These are phyloP conservation scores for Jordanella pulchra DNA, from an alignment of 2,797 vertebrate species.

Conservation along the genomic window DNA sequence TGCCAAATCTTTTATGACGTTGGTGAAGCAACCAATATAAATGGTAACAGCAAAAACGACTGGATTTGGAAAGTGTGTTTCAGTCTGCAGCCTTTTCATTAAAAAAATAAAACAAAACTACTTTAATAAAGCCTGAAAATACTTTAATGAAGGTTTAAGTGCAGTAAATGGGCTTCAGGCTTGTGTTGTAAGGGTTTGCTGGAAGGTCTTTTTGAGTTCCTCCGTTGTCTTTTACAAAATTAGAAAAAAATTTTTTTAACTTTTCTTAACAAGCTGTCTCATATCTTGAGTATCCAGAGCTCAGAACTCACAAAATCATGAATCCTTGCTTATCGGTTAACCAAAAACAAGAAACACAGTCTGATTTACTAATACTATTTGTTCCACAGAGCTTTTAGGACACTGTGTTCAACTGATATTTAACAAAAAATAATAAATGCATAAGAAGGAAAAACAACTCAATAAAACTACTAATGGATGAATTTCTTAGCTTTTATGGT, in stretches of 20 bases:
- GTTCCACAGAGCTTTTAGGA: too few species aligned
- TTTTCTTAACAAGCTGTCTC: neutral
- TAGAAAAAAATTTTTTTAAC: neutral
- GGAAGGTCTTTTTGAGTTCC: neutral
- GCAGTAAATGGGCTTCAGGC: neutral
- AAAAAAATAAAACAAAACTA: too few species aligned
- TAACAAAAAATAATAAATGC: too few species aligned
- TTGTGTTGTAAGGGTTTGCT: neutral
- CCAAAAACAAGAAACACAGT: neutral
- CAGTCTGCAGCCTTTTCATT: too few species aligned
- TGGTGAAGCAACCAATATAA: too few species aligned
- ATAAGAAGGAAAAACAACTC: too few species aligned
- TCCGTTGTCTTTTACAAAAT: neutral
- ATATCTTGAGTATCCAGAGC: neutral
- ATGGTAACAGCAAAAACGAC: too few species aligned
- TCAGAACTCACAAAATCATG: neutral
- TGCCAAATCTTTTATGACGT: neutral
- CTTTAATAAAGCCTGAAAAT: neutral
- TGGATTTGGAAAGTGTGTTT: too few species aligned
- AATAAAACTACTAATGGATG: too few species aligned
- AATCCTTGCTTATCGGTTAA: neutral
- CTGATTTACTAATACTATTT: too few species aligned
- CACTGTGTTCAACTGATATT: too few species aligned
- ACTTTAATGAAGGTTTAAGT: neutral
- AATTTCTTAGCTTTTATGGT: too few species aligned